Evolutionary conservation across 2,113 vertebrate species (phyloP).

Genomic region (Capricornis sumatraensis): DNA sequence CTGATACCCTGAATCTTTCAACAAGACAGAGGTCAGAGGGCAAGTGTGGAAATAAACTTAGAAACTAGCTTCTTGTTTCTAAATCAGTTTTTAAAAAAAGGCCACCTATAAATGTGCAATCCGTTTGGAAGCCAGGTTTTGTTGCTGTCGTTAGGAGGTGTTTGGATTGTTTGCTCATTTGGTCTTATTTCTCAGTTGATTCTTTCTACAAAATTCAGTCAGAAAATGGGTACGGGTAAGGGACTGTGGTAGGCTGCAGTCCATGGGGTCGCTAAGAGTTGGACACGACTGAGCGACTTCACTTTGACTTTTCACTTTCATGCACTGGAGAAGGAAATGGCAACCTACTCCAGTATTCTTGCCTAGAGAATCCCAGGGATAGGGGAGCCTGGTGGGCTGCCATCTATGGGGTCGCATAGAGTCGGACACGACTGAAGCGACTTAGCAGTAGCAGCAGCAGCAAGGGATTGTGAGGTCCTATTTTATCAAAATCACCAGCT

Average conservation of each 20-base stretch:
- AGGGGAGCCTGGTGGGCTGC: too few species aligned
- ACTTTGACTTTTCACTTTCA: too few species aligned
- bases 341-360: too few species aligned
- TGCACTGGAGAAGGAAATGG: too few species aligned
- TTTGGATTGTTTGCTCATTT: background rate
- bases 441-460: too few species aligned
- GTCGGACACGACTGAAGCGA: too few species aligned
- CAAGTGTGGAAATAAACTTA: slow-evolving; percentile 65
- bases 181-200: slow-evolving; percentile 24
- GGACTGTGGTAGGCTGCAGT: too few species aligned
- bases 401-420: too few species aligned
- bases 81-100: slow-evolving; percentile 12
- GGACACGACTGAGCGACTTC: too few species aligned
- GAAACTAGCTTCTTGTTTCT: slow-evolving; percentile 53
- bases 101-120: background rate
- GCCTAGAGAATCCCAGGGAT: too few species aligned
- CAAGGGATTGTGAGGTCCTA: background rate
- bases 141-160: background rate
- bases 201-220: slow-evolving; percentile 11
- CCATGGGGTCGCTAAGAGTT: too few species aligned
- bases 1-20: slow-evolving; percentile 68
- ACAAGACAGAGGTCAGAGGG: slow-evolving; percentile 58
- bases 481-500: slow-evolving; percentile 8
- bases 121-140: background rate
- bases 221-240: background rate